A percentile compares a stretch with the other conserved stretches of the same genome.
These are phyloP conservation scores for Brienomyrus longianalis DNA, from an alignment of 2,113 vertebrate species.

Conservation along the genomic window DNA sequence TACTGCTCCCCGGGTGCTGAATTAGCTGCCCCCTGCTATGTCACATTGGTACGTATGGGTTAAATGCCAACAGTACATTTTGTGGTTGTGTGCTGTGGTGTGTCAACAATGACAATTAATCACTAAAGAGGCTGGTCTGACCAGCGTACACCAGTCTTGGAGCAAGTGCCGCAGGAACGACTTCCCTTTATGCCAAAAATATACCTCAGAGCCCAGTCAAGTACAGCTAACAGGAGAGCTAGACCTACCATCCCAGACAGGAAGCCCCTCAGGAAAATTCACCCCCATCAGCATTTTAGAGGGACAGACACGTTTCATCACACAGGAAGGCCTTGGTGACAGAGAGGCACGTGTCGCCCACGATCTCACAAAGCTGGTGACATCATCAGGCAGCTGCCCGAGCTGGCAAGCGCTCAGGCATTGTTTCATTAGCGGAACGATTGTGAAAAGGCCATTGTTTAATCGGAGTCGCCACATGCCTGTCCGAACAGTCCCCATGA, in stretches of 20 bases:
- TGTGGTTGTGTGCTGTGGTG: no score
- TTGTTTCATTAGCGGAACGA: not conserved
- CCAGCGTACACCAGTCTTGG: constrained; percentile 43
- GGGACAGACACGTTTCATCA: not conserved
- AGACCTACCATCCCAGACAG: not conserved
- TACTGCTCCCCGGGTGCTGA: no score
- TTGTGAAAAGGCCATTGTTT: not conserved
- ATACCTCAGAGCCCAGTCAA: constrained; percentile 40
- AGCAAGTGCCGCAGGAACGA: constrained; percentile 54
- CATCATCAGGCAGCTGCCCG: not conserved
- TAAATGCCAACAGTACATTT: no score
- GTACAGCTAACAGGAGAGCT: constrained; percentile 18
- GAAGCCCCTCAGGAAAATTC: not conserved
- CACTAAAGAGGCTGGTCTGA: constrained; percentile 13
- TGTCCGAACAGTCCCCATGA: not conserved
- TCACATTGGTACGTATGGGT: no score
- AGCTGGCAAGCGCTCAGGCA: not conserved
- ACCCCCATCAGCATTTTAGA: not conserved
- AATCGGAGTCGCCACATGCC: not conserved
- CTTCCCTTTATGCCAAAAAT: constrained; percentile 61
- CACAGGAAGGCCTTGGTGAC: not conserved
- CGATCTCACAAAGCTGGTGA: not conserved
- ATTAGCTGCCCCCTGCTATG: no score
- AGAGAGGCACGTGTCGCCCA: not conserved
- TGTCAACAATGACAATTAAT: no score